Evolutionary conservation across 2,888 invertebrate genomes (phyloP), one percentile per base, ranked within the genome.

Genomic region (Lasioglossum figueresi): DNA sequence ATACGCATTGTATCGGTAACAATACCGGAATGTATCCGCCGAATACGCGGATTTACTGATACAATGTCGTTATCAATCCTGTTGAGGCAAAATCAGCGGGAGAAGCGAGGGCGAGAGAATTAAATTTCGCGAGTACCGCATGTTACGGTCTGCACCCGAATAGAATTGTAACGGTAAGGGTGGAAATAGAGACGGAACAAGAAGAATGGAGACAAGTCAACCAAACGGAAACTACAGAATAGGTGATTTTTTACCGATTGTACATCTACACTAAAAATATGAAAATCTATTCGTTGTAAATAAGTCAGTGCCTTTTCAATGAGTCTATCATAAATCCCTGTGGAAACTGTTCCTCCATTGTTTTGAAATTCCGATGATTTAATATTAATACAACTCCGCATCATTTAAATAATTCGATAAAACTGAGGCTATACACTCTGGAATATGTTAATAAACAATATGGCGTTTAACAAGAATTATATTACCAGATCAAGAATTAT

Each of bases 21-120:
- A 88, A 88, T 89, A 83, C 80, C 85, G 77, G 85, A 89, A 83
- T 77, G 76, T 83, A 85, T 76, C 76, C 73, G 59, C 76, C 80
- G 88, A 76, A 76, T 83, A 83, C 81, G 59, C 75, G 76, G 77
- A 63, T 66, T 78, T 78, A 79, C 79, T 82, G 80, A 77, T 83
- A 87, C 89, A 85, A 87, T 83, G 89, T 83, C 85, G 81, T 89
- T 89, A 89, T 89, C 87, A 89, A 89, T 87, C 87, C 88, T 72
- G 70, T 31, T 52, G 75, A 66, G 66, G 71, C 59, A 43, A 68
- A 71, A 74, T 40, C 27, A 23, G 12, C 52, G 52, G 5, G 34
- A n/a, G 34, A 43, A 34, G 8, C 66, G 74, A 45, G 82, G 59
- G 43, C 43, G 71, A 12, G 63, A 63, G 85, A 89, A 88, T 88